Evolutionary conservation across 2,797 vertebrate species (phyloP), one percentile per base, ranked within the genome.

Genomic region (Lophotriccus pileatus): DNA sequence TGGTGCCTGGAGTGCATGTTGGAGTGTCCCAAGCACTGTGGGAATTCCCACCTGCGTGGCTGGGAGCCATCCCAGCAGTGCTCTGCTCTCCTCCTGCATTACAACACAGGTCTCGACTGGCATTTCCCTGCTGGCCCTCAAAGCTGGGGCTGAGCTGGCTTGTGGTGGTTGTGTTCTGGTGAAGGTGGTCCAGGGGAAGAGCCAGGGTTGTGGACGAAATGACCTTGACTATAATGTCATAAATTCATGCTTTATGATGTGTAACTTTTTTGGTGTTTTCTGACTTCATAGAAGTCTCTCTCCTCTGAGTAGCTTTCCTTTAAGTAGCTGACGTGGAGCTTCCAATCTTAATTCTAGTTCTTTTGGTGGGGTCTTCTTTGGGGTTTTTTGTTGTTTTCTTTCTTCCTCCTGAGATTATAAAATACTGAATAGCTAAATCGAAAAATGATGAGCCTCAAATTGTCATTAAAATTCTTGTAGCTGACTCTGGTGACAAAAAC

Each of bases 401-500:
- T 24, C 25, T 18, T 9, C 10, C 3, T 2, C 17, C 27, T 7
- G 17, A 44, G 14, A 81, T 27, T 62, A 67, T 69, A 60, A 90
- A 93, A 77, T 88, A 63, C 15, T 53, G 41, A 73, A 18, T 72
- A 92, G 46, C 56, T 84, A 80, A 88, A 81, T 2, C 32, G 34
- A 44, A 81, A 92, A 95, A 83, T 18, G 3, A 43, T 44, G 84
- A 84, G 37, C 56, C 41, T 93, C 56, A 95, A 84, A 81, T 37
- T 87, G 37, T 3, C 66, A 86, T 86, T 91, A 75, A 90, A 75
- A 87, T 84, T 86, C 59, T 88, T 88, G 17, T 59, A 63, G 37
- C 69, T 87, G 58, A 89, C 63, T 89, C 55, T 84, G 50, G 64
- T 91, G 66, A 84, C 82, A 96, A 93, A 77, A 87, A 4, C 43